Evolutionary conservation across 2,888 invertebrate genomes (phyloP).

Genomic region (Drosophila greeni): DNA sequence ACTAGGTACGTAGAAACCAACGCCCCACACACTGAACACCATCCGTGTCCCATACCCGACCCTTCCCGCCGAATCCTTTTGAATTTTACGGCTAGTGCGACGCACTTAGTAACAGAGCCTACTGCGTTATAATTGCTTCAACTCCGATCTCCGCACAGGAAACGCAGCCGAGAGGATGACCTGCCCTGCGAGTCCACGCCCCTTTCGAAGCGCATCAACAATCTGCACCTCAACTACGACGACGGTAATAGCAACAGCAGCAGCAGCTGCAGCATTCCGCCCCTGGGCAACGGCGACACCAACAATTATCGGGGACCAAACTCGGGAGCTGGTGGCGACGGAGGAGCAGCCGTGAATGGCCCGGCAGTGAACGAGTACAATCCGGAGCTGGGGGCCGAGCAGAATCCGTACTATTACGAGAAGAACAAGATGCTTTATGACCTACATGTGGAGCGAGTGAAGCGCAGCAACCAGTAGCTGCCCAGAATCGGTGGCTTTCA

Average conservation of each 20-base stretch:
- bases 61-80: not conserved
- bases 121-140: slow-evolving; percentile 13
- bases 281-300: slow-evolving; percentile 52
- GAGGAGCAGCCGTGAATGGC: not conserved
- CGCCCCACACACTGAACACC: not conserved
- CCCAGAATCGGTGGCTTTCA: not conserved
- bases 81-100: slow-evolving; percentile 8
- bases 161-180: slow-evolving; percentile 88
- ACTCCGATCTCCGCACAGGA: slow-evolving; percentile 80
- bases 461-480: slow-evolving; percentile 79
- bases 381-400: slow-evolving; percentile 86
- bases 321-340: slow-evolving; percentile 10
- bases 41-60: not conserved
- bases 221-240: slow-evolving; percentile 85
- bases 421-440: slow-evolving; percentile 91
- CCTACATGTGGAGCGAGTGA: slow-evolving; percentile 88
- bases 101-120: slow-evolving; percentile 1
- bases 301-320: slow-evolving; percentile 34
- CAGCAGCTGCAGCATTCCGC: slow-evolving; percentile 58
- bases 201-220: slow-evolving; percentile 92
- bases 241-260: slow-evolving; percentile 63
- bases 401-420: slow-evolving; percentile 92
- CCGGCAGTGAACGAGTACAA: slow-evolving; percentile 80
- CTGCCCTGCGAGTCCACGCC: slow-evolving; percentile 87
- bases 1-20: slow-evolving; percentile 61